Percentiles rank a stretch among this genome's conserved stretches.
Conservation (phyloP, 2,113 vertebrate species). For the Anolis sagrei region DNA sequence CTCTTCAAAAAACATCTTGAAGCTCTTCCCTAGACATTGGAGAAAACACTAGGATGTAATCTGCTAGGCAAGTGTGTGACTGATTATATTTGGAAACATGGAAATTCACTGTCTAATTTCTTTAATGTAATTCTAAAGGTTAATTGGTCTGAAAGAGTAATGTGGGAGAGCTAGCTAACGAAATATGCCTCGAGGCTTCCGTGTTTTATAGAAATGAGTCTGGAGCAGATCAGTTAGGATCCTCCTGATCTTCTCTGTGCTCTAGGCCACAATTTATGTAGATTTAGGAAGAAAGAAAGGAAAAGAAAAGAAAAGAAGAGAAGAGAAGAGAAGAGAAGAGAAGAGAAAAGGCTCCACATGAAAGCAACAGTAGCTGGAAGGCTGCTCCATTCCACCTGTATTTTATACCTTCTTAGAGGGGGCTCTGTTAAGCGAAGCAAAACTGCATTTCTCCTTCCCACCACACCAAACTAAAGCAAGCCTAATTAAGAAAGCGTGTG, state of each 20-base stretch:
- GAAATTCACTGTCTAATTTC: constrained; percentile 75
- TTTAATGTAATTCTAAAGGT: constrained; percentile 80
- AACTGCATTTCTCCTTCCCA: constrained; percentile 81
- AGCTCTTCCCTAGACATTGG: not conserved
- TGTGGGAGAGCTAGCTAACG: constrained; percentile 65
- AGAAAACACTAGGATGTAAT: not conserved
- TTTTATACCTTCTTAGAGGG: constrained; percentile 87
- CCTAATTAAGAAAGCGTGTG: constrained; percentile 85
- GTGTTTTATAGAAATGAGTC: constrained; percentile 51
- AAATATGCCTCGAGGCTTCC: constrained; percentile 64
- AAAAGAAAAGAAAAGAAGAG: not conserved
- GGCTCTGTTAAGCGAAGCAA: constrained; percentile 80
- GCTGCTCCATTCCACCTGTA: constrained; percentile 81
- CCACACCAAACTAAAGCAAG: constrained; percentile 83
- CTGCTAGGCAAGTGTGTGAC: constrained; percentile 51
- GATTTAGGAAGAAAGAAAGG: constrained; percentile 52
- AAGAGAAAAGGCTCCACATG: constrained; percentile 67
- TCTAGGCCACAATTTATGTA: constrained; percentile 26
- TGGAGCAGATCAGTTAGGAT: constrained; percentile 50
- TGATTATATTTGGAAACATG: constrained; percentile 68
- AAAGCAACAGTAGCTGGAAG: constrained; percentile 75
- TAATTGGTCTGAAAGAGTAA: constrained; percentile 79
- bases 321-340: too few relatives aligned
- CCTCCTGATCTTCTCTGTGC: constrained; percentile 24
- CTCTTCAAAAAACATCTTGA: not conserved